Base-by-base conservation (phyloP, 2,113 vertebrate genomes). In the Anas platyrhynchos region DNA sequence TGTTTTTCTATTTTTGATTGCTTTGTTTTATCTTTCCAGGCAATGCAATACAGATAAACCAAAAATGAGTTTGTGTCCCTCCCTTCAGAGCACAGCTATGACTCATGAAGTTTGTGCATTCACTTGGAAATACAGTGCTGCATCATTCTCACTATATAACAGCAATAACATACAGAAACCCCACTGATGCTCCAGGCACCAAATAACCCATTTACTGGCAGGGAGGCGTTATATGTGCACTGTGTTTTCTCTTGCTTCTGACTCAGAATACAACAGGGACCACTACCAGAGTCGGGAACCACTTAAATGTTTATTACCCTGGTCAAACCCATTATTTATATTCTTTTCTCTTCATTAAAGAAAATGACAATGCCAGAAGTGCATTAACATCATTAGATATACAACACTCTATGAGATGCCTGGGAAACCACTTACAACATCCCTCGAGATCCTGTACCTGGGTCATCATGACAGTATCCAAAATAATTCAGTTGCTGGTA, bases 71-170 rank as follows among this genome's bases (percentile, higher is more conserved):
- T 77, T 91, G 75, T 78, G 29, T 86, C 29, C 68, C 56, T 94
- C 83, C 68, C 41, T 80, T 89, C 87, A 78, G 68, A 94, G 43
- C 38, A 34, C 2, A 77, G 41, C 68, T 77, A 71, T 89, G 95
- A 95, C 88, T 94, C 94, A 88, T 48, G 56, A 77, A 81, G 67
- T 91, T 71, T 15, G 3, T 54, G 83, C 75, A 74, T 81, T 89
- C 85, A 52, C 65, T 95, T 83, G 83, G 82, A 95, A 96, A 90
- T 75, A 38, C 0, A 29, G 29, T 80, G 31, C 88, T 71, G 72
- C 86, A 71, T 74, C 89, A 48, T 65, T 88, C 89, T 56, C 44
- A 26, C 50, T 81, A 27, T 67, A 25, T 36, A 90, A 32, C 41
- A 88, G 73, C 46, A 86, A 86, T 52, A 93, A 74, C 0, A 0